Base-by-base conservation (phyloP, 2,797 vertebrate genomes). In the Tolypeutes matacus region DNA sequence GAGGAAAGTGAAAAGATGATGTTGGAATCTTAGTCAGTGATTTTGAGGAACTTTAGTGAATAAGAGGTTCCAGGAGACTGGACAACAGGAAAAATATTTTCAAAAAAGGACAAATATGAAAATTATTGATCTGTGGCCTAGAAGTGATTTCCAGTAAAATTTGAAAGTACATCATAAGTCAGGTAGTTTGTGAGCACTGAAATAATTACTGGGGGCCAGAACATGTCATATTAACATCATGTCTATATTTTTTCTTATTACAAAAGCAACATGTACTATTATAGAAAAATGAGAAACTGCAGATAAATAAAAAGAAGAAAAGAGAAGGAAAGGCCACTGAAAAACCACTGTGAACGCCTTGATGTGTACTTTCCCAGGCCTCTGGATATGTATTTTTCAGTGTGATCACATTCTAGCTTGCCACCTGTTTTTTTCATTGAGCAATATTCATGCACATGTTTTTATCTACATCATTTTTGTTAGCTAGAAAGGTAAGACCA, bases 1-100 rank as follows among this genome's bases (percentile, higher is more conserved):
- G 29, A 1, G 15, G 49, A 7, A 9, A 0, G 1, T 3, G 6
- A 34, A 11, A 6, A 6, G 51, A 17, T 10, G 17, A 31, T 12
- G 12, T 1, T 21, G 39, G 64, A 69, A 64, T 2, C 7, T 15
- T 11, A 17, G 51, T 1, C 23, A 1, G 15, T 13, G 67, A 69
- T 31, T 23, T 6, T 17, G 62, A 58, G 78, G 53, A 46, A 51
- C 10, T 2, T 0, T 5, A 21, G 29, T 5, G 72, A 76, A 56
- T 34, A 29, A 65, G 56, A 53, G 46, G 39, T 11, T 60, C 51
- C 25, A 60, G 89, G 69, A 34, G 7, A 42, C 29, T 14, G 60
- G 14, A 39, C 36, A 60, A 65, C 2, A 81, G n/a, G 14, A 2
- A 34, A n/a, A 39, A 11, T 2, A 21, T n/a, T 76, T 53, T 86